These are phyloP conservation scores for Chrysomela aeneicollis DNA, from an alignment of 2,888 invertebrate species.

Conservation along the genomic window DNA sequence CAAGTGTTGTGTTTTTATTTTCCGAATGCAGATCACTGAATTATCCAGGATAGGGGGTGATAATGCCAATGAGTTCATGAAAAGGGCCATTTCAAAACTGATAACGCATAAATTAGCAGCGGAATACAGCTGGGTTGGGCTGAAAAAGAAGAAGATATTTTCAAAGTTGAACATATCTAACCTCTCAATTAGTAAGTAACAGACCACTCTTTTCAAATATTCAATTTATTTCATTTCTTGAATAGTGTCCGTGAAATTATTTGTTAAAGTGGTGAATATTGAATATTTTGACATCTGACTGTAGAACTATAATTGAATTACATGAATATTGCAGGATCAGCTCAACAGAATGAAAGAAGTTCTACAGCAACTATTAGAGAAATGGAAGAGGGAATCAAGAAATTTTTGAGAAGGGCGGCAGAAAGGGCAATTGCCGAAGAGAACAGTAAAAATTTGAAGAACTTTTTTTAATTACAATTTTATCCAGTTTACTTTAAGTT, in stretches of 20 bases:
- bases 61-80: slow-evolving; percentile 15
- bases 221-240: slow-evolving; percentile 3
- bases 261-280: background rate
- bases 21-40: slow-evolving; percentile 14
- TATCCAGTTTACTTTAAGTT: background rate
- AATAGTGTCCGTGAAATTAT: background rate
- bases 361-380: background rate
- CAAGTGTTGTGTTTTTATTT: slow-evolving; percentile 12
- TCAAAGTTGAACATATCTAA: slow-evolving; percentile 9
- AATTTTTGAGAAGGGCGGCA: background rate
- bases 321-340: slow-evolving; percentile 7
- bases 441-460: background rate
- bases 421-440: slow-evolving; percentile 11
- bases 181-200: slow-evolving; percentile 3
- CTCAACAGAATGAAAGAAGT: slow-evolving; percentile 8
- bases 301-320: slow-evolving; percentile 7
- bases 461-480: background rate
- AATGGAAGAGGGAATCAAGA: slow-evolving; percentile 2
- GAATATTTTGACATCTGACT: slow-evolving; percentile 2
- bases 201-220: slow-evolving; percentile 6
- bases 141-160: slow-evolving; percentile 16
- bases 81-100: slow-evolving; percentile 12
- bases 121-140: slow-evolving; percentile 13
- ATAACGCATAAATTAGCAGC: slow-evolving; percentile 14
- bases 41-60: slow-evolving; percentile 15